Conservation (phyloP, 2,888 invertebrate species). For the Pristionchus entomophagus region DNA sequence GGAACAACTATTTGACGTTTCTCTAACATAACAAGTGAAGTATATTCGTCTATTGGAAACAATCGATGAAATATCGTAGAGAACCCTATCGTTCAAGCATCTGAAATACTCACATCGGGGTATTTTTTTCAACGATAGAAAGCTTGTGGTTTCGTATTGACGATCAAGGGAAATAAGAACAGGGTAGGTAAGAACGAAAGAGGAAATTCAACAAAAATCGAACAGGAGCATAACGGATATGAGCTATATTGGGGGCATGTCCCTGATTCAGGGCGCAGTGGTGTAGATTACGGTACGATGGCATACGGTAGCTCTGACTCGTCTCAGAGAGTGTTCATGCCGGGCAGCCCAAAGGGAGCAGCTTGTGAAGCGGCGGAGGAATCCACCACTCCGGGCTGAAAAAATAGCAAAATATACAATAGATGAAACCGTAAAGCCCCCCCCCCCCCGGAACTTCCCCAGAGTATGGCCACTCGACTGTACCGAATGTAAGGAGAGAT, state of each 20-base stretch:
- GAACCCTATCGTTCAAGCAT: neutral
- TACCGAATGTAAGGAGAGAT: too few relatives aligned
- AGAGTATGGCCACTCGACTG: too few relatives aligned
- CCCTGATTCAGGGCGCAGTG: neutral
- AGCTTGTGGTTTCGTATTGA: neutral
- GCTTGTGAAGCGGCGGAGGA: neutral
- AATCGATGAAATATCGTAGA: neutral
- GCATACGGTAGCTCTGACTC: neutral
- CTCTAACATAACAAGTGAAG: conserved; percentile 23
- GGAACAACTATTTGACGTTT: neutral
- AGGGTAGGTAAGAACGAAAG: too few relatives aligned
- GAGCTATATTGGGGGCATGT: neutral
- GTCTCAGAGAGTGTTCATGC: conserved; percentile 44
- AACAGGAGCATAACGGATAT: neutral
- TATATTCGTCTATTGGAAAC: neutral
- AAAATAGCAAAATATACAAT: neutral
- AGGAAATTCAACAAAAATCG: neutral
- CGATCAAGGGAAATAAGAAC: too few relatives aligned
- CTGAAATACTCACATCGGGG: neutral
- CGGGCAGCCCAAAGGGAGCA: conserved; percentile 42
- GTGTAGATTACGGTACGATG: neutral
- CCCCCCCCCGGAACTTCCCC: too few relatives aligned
- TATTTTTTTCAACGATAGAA: neutral
- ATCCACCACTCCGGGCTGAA: conserved; percentile 21
- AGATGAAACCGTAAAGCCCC: too few relatives aligned